A percentile compares a stretch with the other conserved stretches of the same genome.
Conservation (phyloP, 1,140 invertebrate species). For the Matsumurasca onukii region DNA sequence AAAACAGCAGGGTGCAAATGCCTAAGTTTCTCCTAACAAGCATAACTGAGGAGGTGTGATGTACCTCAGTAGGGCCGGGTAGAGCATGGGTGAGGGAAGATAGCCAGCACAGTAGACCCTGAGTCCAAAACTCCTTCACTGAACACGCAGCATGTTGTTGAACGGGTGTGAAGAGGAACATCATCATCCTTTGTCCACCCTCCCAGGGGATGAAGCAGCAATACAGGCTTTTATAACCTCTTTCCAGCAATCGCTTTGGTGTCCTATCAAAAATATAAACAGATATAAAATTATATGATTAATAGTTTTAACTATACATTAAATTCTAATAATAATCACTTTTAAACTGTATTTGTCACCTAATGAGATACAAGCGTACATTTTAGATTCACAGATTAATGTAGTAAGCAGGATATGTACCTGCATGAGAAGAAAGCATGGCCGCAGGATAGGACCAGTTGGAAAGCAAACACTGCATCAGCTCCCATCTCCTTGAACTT, state of each 20-base stretch:
- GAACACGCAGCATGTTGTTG: constrained; percentile 87
- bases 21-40: too few relatives aligned
- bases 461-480: constrained; percentile 98
- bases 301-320: too few relatives aligned
- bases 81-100: constrained; percentile 99
- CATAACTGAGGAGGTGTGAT: not conserved
- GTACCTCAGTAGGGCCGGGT: constrained; percentile 94
- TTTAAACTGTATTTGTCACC: too few relatives aligned
- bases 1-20: too few relatives aligned
- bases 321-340: too few relatives aligned
- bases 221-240: constrained; percentile 93
- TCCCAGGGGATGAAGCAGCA: constrained; percentile 94
- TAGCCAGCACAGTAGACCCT: constrained; percentile 87
- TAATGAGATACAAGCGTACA: too few relatives aligned
- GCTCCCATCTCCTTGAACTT: constrained; percentile 83
- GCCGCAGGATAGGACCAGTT: constrained; percentile 98
- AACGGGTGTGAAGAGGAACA: constrained; percentile 77
- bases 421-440: constrained; percentile 97
- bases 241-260: constrained; percentile 78
- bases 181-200: constrained; percentile 99
- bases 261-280: constrained; percentile 55
- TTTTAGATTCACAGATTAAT: too few relatives aligned
- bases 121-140: constrained; percentile 83
- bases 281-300: too few relatives aligned
- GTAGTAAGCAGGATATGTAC: too few relatives aligned